These are phyloP conservation scores for Phodopus roborovskii DNA, from an alignment of 2,113 vertebrate species.

Conservation along the genomic window DNA sequence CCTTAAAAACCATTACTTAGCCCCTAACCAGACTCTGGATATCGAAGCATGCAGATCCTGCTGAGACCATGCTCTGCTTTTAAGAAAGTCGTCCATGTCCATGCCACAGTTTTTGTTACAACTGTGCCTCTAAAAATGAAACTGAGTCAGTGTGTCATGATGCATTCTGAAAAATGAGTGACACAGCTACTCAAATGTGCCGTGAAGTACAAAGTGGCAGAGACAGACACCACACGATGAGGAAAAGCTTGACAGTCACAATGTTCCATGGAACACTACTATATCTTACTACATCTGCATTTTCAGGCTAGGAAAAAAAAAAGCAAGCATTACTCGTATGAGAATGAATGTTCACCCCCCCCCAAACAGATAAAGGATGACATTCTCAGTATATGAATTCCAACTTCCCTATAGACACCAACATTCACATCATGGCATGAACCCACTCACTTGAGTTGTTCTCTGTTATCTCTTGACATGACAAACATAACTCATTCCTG, in stretches of 20 bases:
- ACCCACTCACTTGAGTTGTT: background rate
- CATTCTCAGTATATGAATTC: slow-evolving; percentile 13
- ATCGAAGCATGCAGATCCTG: background rate
- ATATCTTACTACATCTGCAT: background rate
- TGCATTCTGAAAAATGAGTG: background rate
- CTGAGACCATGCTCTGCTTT: background rate
- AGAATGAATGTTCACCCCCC: too few species aligned
- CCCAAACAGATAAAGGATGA: background rate
- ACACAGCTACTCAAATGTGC: background rate
- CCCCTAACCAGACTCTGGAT: background rate
- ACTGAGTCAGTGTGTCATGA: background rate
- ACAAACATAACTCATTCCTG: background rate
- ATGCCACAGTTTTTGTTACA: background rate
- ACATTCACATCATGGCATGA: background rate
- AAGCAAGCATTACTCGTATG: background rate
- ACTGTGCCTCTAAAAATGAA: background rate
- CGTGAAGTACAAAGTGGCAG: background rate
- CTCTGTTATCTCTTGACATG: too few species aligned
- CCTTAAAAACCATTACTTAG: background rate
- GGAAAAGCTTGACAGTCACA: slow-evolving; percentile 5
- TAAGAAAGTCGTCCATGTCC: background rate
- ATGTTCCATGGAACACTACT: background rate
- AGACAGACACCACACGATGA: background rate
- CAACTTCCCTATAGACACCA: background rate
- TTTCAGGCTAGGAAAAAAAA: background rate